phyloP scores from a whole-genome alignment of 2,113 vertebrate species.

The Dendropsophus ebraccatus region DNA sequence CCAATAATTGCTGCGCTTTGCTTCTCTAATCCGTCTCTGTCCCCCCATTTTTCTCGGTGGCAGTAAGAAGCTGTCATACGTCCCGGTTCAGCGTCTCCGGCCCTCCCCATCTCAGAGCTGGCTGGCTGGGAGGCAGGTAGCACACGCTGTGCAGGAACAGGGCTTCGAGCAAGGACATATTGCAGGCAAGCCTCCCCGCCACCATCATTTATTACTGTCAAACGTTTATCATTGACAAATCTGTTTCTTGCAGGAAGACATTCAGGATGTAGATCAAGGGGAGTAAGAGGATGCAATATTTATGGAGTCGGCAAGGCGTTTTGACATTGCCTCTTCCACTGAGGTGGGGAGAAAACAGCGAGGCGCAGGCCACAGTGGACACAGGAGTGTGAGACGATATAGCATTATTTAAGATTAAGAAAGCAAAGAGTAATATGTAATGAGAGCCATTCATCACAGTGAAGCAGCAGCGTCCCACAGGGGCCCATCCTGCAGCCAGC shows the following conservation, averaged over 20 bases:
- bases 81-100: constrained; percentile 54
- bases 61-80: constrained; percentile 61
- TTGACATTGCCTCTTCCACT: constrained; percentile 44
- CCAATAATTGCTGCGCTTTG: constrained; percentile 47
- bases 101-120: constrained; percentile 56
- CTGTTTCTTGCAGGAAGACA: constrained; percentile 52
- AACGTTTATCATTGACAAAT: constrained; percentile 70
- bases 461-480: constrained; percentile 19
- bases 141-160: constrained; percentile 62
- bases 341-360: constrained; percentile 22
- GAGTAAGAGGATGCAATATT: constrained; percentile 50
- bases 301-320: constrained; percentile 41
- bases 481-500: not conserved
- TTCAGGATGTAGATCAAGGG: constrained; percentile 54
- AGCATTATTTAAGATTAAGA: constrained; percentile 54
- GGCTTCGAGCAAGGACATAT: constrained; percentile 64
- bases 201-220: constrained; percentile 72
- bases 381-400: constrained; percentile 35
- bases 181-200: constrained; percentile 65
- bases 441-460: constrained; percentile 48
- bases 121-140: constrained; percentile 67
- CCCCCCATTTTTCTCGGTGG: constrained; percentile 60
- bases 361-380: constrained; percentile 6
- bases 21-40: constrained; percentile 60
- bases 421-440: constrained; percentile 50